Evolutionary conservation across 1,140 invertebrate genomes (phyloP).

Genomic region (Drosophila biarmipes): DNA sequence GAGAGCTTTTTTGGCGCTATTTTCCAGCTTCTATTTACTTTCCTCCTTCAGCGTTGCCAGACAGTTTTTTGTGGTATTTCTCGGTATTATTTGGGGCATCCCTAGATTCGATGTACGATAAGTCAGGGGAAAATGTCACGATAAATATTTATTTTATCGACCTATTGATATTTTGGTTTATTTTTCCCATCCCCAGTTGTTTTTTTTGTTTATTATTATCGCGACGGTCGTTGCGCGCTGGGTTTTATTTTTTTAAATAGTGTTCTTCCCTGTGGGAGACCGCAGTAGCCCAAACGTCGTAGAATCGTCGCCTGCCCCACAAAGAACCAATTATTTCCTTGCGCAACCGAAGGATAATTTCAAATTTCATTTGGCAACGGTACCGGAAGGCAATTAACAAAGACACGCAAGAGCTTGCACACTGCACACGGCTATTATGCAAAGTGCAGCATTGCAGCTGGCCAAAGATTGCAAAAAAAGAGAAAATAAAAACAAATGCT

Average conservation of each 20-base stretch:
- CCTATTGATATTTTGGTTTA: too few species aligned
- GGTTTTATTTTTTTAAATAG: slow-evolving; percentile 19
- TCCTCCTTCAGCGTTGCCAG: too few species aligned
- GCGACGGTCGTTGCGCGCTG: slow-evolving; percentile 27
- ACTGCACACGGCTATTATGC: slow-evolving; percentile 37
- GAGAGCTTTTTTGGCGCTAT: too few species aligned
- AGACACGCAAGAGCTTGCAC: slow-evolving; percentile 28
- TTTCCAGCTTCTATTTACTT: too few species aligned
- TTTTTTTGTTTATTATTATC: slow-evolving; percentile 16
- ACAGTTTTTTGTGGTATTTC: too few species aligned
- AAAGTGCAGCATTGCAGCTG: slow-evolving; percentile 31
- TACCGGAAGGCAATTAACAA: slow-evolving; percentile 10
- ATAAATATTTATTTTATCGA: too few species aligned
- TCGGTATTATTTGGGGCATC: too few species aligned
- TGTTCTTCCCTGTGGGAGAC: slow-evolving; percentile 2
- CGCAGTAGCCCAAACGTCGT: slow-evolving; percentile 10
- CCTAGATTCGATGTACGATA: too few species aligned
- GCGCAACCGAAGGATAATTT: slow-evolving; percentile 17
- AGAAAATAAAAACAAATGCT: slow-evolving; percentile 8
- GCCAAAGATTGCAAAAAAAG: slow-evolving; percentile 3
- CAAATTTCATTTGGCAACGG: background rate
- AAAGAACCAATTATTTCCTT: slow-evolving; percentile 1
- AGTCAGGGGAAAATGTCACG: too few species aligned
- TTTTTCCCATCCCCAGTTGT: background rate
- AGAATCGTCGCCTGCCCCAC: background rate